These are phyloP conservation scores for Cherax destructor DNA, from an alignment of 1,140 invertebrate species.

Conservation along the genomic window DNA sequence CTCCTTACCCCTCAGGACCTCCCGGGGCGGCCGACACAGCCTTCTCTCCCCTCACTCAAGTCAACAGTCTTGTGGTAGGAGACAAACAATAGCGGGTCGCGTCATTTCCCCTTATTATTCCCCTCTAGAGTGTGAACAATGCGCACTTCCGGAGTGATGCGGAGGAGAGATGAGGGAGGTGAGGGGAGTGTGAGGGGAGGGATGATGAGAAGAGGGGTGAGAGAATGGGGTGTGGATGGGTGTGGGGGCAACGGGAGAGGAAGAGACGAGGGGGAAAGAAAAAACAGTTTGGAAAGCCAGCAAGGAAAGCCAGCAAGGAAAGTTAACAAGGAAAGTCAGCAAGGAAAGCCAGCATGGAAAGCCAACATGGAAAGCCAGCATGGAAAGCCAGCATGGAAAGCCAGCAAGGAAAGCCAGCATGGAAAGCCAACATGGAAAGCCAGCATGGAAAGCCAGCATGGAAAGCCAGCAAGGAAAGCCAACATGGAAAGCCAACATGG, in stretches of 20 bases:
- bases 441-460: too few relatives aligned
- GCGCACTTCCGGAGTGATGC: conserved; percentile 52
- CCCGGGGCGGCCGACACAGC: not conserved
- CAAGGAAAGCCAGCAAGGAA: not conserved
- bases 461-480: too few relatives aligned
- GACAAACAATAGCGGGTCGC: conserved; percentile 53
- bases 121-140: conserved; percentile 67
- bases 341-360: too few relatives aligned
- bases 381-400: too few relatives aligned
- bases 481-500: too few relatives aligned
- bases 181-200: conserved; percentile 10
- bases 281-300: not conserved
- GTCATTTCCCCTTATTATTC: conserved; percentile 58
- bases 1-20: not conserved
- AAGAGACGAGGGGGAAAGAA: not conserved
- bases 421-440: too few relatives aligned
- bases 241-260: not conserved
- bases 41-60: not conserved
- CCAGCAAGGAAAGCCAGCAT: too few relatives aligned
- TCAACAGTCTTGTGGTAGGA: conserved; percentile 2
- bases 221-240: not conserved
- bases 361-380: too few relatives aligned
- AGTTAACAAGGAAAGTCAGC: too few relatives aligned
- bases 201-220: not conserved
- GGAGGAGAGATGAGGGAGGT: conserved; percentile 2